Evolutionary conservation across 2,113 vertebrate species (phyloP).

Genomic region (Bucco capensis): DNA sequence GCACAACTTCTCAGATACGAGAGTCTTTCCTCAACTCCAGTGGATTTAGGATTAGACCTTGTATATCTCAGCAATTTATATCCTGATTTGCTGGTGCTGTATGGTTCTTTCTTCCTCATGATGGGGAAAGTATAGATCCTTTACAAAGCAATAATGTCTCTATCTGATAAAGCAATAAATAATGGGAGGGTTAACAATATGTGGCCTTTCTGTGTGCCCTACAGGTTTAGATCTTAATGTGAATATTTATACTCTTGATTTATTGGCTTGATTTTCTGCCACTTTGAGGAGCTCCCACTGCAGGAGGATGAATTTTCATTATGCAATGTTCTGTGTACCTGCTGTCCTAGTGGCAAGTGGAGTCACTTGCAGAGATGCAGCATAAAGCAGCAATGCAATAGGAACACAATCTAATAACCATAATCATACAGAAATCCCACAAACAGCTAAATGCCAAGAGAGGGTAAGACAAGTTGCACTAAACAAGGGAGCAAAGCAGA

Average conservation of each 20-base stretch:
- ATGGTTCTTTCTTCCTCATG: background rate
- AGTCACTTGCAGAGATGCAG: background rate
- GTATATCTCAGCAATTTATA: background rate
- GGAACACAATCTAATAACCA: background rate
- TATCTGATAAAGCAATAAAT: conserved; percentile 8
- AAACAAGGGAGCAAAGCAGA: background rate
- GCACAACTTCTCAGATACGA: background rate
- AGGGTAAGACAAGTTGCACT: background rate
- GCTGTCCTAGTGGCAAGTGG: background rate
- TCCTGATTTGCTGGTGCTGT: background rate
- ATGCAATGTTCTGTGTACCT: background rate
- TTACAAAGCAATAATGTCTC: background rate
- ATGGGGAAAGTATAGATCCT: background rate
- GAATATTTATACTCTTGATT: background rate
- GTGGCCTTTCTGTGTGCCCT: background rate
- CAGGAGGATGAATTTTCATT: background rate
- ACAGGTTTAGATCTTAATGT: background rate
- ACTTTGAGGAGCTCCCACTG: background rate
- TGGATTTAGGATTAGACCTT: background rate
- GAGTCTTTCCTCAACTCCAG: background rate
- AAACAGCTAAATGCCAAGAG: background rate
- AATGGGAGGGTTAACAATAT: background rate
- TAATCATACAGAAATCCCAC: fast-evolving
- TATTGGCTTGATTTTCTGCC: background rate
- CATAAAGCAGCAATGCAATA: background rate